Conservation (phyloP, 2,888 invertebrate species). For the Rhagophthalmus giganteus region DNA sequence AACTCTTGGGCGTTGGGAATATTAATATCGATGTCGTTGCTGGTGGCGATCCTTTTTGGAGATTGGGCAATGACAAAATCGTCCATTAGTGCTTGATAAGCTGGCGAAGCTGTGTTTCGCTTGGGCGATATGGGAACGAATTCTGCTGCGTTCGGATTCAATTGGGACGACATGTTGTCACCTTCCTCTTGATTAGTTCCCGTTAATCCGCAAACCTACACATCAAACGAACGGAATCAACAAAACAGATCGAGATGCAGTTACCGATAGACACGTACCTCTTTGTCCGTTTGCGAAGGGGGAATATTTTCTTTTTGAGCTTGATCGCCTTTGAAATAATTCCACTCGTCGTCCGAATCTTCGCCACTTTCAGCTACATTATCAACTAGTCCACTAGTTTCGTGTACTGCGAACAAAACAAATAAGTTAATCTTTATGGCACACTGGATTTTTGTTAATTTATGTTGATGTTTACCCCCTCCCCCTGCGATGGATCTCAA, state of each 20-base stretch:
- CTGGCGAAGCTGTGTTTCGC: constrained; percentile 56
- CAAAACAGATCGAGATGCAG: too few relatives aligned
- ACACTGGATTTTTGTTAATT: too few relatives aligned
- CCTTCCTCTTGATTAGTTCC: constrained; percentile 53
- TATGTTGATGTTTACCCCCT: too few relatives aligned
- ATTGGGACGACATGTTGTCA: constrained; percentile 72
- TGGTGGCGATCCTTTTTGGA: constrained; percentile 69
- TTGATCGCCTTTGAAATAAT: constrained; percentile 72
- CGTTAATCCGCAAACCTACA: constrained; percentile 45
- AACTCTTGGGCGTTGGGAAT: constrained; percentile 66
- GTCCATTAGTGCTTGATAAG: constrained; percentile 45
- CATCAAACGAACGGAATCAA: constrained; percentile 1
- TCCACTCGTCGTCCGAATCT: constrained; percentile 88
- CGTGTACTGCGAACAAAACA: constrained; percentile 50
- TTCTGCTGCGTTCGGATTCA: constrained; percentile 86
- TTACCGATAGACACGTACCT: too few relatives aligned
- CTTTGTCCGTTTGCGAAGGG: constrained; percentile 55
- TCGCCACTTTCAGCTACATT: constrained; percentile 77
- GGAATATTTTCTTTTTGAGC: constrained; percentile 62
- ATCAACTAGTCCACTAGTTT: constrained; percentile 63
- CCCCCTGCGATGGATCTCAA: too few relatives aligned
- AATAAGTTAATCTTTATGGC: too few relatives aligned
- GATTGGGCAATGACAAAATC: constrained; percentile 67
- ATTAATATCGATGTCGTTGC: constrained; percentile 60
- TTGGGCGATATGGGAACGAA: constrained; percentile 74